Base-by-base conservation (phyloP, 1,140 invertebrate genomes). In the Nephotettix cincticeps region DNA sequence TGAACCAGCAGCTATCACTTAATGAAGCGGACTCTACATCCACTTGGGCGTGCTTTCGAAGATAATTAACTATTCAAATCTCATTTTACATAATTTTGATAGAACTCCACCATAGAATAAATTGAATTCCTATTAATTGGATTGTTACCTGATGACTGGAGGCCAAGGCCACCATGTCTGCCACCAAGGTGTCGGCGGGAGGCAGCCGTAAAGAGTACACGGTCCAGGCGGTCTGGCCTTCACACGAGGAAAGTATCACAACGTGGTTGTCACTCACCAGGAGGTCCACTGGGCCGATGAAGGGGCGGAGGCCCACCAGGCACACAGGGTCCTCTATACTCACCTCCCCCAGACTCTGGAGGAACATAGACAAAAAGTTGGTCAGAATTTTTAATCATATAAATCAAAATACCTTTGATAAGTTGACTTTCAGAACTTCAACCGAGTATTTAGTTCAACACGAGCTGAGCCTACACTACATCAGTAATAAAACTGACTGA, bases 251-350 rank as follows among this genome's bases (percentile, higher is more conserved):
- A 1, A 93, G 79, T 1, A 93, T 80, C 17, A 91, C 82, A 1
- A 93, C 80, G 76, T 86, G 85, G 69, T 84, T 85, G 29, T 85
- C 84, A 2, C 87, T 85, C 0, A 88, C 81, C 14, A 90, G 80
- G 0, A 93, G 78, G 73, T 85, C 83, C 70, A 90, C 86, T 6
- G 92, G 88, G 9, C 89, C 89, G 64, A 92, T 79, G 75, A 93
- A 93, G 0, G 91, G 89, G 67, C 89, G 82, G 27, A 92, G 75
- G 1, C 91, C 91, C 56, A 93, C 86, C 9, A 93, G 78, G 65
- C 90, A 91, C 32, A 92, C 86, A 0, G 90, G 86, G 63, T 90
- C 88, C 43, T 84, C 84, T 1, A 86, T 79, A 19, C 85, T 43
- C 17, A 67, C 64, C 40, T 19, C n/a, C 1, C 64, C 64, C 36